phyloP scores from a whole-genome alignment of 2,113 vertebrate species.

The Salvator merianae region DNA sequence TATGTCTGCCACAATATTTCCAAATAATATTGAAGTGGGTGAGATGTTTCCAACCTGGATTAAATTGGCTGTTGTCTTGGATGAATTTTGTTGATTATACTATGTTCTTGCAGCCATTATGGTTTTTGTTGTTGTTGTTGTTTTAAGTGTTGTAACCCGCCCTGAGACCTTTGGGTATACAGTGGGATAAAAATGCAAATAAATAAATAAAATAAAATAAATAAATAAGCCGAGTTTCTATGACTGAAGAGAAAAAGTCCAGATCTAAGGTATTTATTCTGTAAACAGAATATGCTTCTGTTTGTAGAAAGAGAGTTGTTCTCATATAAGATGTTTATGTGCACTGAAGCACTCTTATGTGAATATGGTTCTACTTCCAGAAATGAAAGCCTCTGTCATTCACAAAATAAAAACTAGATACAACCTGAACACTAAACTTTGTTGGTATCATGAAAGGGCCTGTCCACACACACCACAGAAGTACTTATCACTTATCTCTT shows the following conservation, averaged over 20 bases:
- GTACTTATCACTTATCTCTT: no score
- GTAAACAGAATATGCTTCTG: background rate
- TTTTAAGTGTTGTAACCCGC: no score
- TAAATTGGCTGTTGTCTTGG: background rate
- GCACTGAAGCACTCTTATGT: background rate
- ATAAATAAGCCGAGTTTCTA: background rate
- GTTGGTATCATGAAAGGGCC: background rate
- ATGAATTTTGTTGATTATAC: background rate
- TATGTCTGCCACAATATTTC: background rate
- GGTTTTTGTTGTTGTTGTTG: no score
- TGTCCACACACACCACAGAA: no score
- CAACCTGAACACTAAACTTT: background rate
- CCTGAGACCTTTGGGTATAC: no score
- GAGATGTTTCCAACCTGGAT: background rate
- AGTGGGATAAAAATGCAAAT: no score
- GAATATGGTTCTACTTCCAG: background rate
- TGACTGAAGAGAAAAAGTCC: background rate
- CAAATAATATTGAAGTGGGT: no score
- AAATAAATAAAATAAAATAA: no score
- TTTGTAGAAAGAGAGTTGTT: background rate
- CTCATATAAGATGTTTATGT: background rate
- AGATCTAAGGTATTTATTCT: background rate
- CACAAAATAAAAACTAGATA: no score
- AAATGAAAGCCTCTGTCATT: background rate
- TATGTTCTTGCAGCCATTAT: background rate